Evolutionary conservation across 2,888 invertebrate genomes (phyloP).

Genomic region (Bembecia ichneumoniformis): DNA sequence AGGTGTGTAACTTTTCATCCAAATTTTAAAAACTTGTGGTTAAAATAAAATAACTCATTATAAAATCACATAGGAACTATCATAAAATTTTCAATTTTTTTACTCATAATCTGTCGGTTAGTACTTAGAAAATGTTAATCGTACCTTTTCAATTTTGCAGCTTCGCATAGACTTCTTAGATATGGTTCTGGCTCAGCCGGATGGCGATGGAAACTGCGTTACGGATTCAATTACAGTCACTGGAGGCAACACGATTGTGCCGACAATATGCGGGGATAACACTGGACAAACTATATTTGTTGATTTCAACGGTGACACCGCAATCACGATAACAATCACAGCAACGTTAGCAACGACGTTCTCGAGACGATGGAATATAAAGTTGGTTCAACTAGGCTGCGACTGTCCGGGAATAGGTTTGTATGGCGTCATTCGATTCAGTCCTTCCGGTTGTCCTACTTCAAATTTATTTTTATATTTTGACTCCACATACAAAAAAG

Average conservation of each 20-base stretch:
- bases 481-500: too few relatives aligned
- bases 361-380: slow-evolving; percentile 82
- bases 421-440: slow-evolving; percentile 3
- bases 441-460: too few relatives aligned
- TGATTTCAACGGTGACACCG: slow-evolving; percentile 77
- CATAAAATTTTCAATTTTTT: too few relatives aligned
- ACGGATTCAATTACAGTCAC: slow-evolving; percentile 80
- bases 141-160: slow-evolving; percentile 50
- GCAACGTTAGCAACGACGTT: slow-evolving; percentile 74
- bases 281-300: slow-evolving; percentile 84
- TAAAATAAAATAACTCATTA: slow-evolving; percentile 1
- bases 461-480: too few relatives aligned
- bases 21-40: too few relatives aligned
- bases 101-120: too few relatives aligned
- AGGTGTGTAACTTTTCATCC: too few relatives aligned
- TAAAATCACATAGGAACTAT: too few relatives aligned
- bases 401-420: slow-evolving; percentile 78
- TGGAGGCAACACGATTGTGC: slow-evolving; percentile 78
- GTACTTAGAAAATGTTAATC: too few relatives aligned
- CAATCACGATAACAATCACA: slow-evolving; percentile 78
- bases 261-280: slow-evolving; percentile 84
- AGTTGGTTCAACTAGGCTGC: slow-evolving; percentile 80
- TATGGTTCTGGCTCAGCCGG: slow-evolving; percentile 79
- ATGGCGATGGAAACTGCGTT: slow-evolving; percentile 79
- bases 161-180: slow-evolving; percentile 84